A percentile compares a stretch with the other conserved stretches of the same genome.
These are phyloP conservation scores for Xerus rutilus DNA, from an alignment of 2,797 vertebrate species.

Conservation along the genomic window DNA sequence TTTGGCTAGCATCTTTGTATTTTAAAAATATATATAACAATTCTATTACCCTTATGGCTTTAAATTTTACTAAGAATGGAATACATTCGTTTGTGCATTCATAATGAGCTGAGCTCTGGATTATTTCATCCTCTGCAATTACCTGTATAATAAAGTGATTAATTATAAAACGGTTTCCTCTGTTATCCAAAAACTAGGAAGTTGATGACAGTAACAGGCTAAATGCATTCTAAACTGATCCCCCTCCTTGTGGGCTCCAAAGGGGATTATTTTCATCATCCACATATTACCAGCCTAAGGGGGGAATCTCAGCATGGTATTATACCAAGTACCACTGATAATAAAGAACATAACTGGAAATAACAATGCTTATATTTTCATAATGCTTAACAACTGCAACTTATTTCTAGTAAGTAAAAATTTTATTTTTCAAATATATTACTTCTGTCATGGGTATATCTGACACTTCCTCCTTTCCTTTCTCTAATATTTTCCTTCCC, in stretches of 20 bases:
- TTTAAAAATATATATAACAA: background rate
- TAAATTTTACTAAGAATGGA: slow-evolving; percentile 26
- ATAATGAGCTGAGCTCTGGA: background rate
- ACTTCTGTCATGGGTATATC: background rate
- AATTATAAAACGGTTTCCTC: background rate
- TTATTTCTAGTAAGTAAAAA: background rate
- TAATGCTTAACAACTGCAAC: background rate
- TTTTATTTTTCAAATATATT: background rate
- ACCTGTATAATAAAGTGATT: background rate
- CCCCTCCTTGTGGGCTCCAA: background rate
- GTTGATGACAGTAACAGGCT: background rate
- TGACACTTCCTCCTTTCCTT: background rate
- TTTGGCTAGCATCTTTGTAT: background rate
- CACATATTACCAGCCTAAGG: background rate
- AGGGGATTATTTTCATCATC: background rate
- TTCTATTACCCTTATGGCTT: background rate
- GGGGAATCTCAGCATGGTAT: background rate
- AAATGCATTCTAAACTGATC: background rate
- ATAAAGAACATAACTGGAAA: background rate
- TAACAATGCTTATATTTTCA: background rate
- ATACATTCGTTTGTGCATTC: background rate
- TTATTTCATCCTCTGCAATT: background rate
- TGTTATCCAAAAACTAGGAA: slow-evolving; percentile 1
- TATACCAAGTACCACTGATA: background rate
- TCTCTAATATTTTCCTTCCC: background rate